Conservation (phyloP, 2,888 invertebrate genomes). For the Flabesymbios commensalis region DNA sequence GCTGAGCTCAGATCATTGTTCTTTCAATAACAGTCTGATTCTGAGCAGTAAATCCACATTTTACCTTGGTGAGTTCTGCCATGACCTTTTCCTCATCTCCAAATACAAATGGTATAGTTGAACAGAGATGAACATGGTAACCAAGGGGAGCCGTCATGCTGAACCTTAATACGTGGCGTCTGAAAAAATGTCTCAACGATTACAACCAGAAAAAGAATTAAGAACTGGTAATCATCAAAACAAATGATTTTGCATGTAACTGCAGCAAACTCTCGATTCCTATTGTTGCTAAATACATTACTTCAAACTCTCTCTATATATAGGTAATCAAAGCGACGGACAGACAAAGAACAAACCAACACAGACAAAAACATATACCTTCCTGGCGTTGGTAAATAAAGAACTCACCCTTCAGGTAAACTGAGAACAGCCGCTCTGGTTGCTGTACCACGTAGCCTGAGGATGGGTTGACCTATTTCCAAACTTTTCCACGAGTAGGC, state of each 20-base stretch:
- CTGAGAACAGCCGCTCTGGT: constrained; percentile 54
- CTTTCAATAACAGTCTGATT: too few species aligned
- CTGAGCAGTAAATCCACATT: too few species aligned
- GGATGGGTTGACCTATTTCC: constrained; percentile 57
- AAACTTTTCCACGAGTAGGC: constrained; percentile 61
- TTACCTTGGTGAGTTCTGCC: constrained; percentile 56
- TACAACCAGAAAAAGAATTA: too few species aligned
- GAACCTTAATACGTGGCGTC: constrained; percentile 59
- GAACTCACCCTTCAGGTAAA: constrained; percentile 56
- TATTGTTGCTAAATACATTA: too few species aligned
- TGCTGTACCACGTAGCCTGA: constrained; percentile 43
- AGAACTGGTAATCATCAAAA: not conserved
- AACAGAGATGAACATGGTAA: constrained; percentile 58
- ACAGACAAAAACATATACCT: too few species aligned
- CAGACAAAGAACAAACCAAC: too few species aligned
- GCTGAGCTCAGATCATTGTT: too few species aligned
- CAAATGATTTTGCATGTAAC: not conserved
- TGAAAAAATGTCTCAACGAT: constrained; percentile 29
- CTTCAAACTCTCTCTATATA: too few species aligned
- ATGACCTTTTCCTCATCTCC: constrained; percentile 61
- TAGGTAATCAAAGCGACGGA: too few species aligned
- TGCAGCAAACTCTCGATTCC: too few species aligned
- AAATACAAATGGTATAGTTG: constrained; percentile 57
- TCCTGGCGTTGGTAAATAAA: too few species aligned
- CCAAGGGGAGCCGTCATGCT: constrained; percentile 57